Evolutionary conservation across 2,797 vertebrate genomes (phyloP), one percentile per base, ranked within the genome.

Genomic region (Mallotus villosus): DNA sequence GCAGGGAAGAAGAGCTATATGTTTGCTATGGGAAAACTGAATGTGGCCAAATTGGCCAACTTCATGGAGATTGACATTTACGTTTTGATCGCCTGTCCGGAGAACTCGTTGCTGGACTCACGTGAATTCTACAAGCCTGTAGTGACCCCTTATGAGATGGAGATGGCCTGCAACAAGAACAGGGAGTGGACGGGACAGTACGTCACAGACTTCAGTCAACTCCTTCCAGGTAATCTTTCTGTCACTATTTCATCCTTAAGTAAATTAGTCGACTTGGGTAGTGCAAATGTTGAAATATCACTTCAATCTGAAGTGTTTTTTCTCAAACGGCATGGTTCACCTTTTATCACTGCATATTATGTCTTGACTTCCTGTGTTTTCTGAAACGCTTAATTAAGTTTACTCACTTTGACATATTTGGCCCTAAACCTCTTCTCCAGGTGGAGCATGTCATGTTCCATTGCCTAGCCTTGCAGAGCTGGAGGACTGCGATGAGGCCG

Each of bases 41-140:
- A 95, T 0, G 96, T 97, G 0, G 89, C 97, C 63, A 99, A 99
- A 71, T 92, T 99, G 5, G 97, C 97, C 32, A 99, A 99, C 90
- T 99, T 99, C 81, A 87, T 91, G 1, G 98, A 99, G 81, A 93
- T 99, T 55, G 97, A 99, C 71, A 70, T 99, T 64, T 99, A 96
- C 0, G 97, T 99, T 74, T 82, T 99, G 21, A 89, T 99, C 19
- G 95, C 98, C 1, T 99, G 98, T 73, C 91, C 96, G 1, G 95
- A 98, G 87, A 97, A 97, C 86, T 94, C 95, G 0, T 82, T 99
- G 81, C 68, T 97, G 85, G 94, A 97, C 84, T 95, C 87, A 0
- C 87, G 88, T 0, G 94, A 93, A 2, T 97, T 95, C 81, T 96
- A 94, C 81, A 92, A 89, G 63, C 96, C 96, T 0, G 77, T 98